Evolutionary conservation across 1,140 invertebrate species (phyloP), one percentile per base, ranked within the genome.

Genomic region (Ephestia elutella): DNA sequence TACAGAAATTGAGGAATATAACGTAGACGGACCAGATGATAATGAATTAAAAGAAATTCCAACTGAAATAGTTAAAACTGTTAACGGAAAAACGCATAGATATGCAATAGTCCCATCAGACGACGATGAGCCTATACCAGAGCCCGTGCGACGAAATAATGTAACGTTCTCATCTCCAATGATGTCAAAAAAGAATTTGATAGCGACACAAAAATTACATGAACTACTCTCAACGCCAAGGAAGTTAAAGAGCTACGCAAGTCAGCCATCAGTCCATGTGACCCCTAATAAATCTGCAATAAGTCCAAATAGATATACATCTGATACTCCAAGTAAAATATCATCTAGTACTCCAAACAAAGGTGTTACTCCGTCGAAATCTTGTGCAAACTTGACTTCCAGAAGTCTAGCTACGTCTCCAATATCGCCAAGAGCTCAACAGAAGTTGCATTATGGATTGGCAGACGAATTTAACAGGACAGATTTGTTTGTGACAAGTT

Each of bases 141-240:
- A 88, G 0, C 85, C 88, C 10, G 80, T 59, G 60, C 58, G 79
- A 68, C 80, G 81, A 76, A 71, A 78, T 70, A 78, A 86, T 61
- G 66, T 91, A 38, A 79, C 78, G 0, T 87, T 86, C 51, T 65
- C 75, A 11, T 81, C 83, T 0, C 81, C 83, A 0, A 73, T 76
- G 11, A 91, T 90, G 56, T 87, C 90, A 0, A 81, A 90, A 51
- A 91, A 91, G 64, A 92, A 92, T 75, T 78, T 93, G 5, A 89
- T 90, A 28, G 94, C 93, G 0, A 95, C 94, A 0, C 92, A 94
- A 71, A 94, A 93, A 70, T 77, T 95, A 0, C 93, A 95, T 71
- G 93, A 94, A 64, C 80, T 94, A 10, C 75, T 95, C 3, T 91
- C 92, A 10, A 94, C 94, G 8, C 94, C 93, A 0, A 90, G 91